Evolutionary conservation across 2,888 invertebrate species (phyloP).

Genomic region (Pemphredon lugubris): DNA sequence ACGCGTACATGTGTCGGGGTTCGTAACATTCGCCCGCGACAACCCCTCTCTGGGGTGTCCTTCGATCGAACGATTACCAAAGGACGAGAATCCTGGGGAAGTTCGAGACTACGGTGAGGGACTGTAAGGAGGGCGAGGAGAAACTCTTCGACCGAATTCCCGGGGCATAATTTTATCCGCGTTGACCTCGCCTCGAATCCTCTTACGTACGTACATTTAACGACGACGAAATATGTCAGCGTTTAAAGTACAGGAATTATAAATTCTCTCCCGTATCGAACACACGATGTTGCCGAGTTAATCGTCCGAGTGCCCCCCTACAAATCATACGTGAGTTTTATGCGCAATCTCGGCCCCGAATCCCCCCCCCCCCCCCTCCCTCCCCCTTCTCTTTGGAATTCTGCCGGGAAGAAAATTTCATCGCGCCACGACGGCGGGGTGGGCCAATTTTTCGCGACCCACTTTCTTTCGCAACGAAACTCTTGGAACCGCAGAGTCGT

Average conservation of each 20-base stretch:
- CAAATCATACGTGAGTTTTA: constrained; percentile 3
- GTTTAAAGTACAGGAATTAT: constrained; percentile 8
- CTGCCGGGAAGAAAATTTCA: too few species aligned
- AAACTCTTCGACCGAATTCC: constrained; percentile 8
- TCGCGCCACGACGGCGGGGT: too few species aligned
- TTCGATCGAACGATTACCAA: constrained; percentile 17
- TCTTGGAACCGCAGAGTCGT: too few species aligned
- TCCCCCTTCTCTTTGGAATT: too few species aligned
- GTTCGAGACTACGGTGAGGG: not conserved
- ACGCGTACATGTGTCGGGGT: not conserved
- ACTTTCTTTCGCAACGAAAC: too few species aligned
- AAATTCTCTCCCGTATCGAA: constrained; percentile 2
- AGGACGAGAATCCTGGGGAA: not conserved
- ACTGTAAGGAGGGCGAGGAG: not conserved
- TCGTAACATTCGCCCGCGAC: not conserved
- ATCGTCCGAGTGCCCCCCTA: constrained; percentile 2
- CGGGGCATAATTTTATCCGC: constrained; percentile 10
- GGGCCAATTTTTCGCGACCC: too few species aligned
- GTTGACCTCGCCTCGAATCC: not conserved
- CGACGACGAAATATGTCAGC: not conserved
- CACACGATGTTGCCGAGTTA: not conserved
- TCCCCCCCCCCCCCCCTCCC: too few species aligned
- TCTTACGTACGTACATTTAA: constrained; percentile 18
- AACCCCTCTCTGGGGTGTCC: constrained; percentile 3
- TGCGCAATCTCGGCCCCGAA: constrained; percentile 23